Evolutionary conservation across 2,888 invertebrate species (phyloP).

Genomic region (Cheilosia pagana): DNA sequence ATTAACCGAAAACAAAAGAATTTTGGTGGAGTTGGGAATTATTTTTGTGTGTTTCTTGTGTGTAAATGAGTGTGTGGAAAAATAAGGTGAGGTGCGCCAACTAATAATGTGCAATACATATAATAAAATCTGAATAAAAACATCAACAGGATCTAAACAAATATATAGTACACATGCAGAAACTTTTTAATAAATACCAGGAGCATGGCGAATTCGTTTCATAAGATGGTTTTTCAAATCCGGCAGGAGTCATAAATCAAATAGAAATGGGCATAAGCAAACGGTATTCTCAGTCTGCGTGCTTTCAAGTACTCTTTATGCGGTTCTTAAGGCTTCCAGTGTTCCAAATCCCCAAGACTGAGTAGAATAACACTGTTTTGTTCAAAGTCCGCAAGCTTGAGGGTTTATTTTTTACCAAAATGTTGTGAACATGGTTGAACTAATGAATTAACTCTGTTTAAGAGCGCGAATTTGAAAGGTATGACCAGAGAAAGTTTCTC

Average conservation of each 20-base stretch:
- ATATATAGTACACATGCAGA: neutral
- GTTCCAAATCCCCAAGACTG: too few relatives aligned
- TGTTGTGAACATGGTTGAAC: too few relatives aligned
- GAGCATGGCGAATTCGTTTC: conserved; percentile 29
- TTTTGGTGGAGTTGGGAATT: conserved; percentile 1
- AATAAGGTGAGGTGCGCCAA: conserved; percentile 21
- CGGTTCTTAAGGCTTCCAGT: too few relatives aligned
- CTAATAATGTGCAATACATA: conserved; percentile 1
- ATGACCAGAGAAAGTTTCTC: too few relatives aligned
- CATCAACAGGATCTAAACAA: neutral
- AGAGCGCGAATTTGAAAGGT: too few relatives aligned
- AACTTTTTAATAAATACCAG: neutral
- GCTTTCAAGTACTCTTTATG: too few relatives aligned
- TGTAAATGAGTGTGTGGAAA: conserved; percentile 20
- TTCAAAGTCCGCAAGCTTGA: too few relatives aligned
- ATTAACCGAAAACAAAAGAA: neutral
- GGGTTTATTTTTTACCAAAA: too few relatives aligned
- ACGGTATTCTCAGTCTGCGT: too few relatives aligned
- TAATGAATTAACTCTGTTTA: too few relatives aligned
- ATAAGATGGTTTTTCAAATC: neutral
- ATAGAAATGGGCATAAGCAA: too few relatives aligned
- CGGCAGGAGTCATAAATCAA: neutral
- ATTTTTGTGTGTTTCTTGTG: conserved; percentile 8
- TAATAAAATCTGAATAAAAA: neutral
- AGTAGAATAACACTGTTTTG: too few relatives aligned